phyloP scores from a whole-genome alignment of 2,888 invertebrate genomes.

The Trichogramma evanescens region DNA sequence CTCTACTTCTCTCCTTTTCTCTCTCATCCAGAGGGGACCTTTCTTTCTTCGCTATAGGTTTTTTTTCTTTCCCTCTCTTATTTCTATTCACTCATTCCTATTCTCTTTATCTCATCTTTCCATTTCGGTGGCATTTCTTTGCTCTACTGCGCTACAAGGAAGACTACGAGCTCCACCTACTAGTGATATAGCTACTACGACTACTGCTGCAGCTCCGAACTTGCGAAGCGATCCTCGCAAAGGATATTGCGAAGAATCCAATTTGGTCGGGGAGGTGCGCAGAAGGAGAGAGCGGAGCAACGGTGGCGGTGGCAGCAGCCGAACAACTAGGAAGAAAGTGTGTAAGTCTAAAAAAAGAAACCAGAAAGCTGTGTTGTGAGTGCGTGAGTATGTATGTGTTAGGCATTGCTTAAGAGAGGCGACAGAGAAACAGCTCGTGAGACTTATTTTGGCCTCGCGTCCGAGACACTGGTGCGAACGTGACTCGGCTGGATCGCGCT shows the following conservation, averaged over 20 bases:
- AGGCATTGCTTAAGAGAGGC: no score
- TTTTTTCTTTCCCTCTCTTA: background rate
- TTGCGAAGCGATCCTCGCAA: background rate
- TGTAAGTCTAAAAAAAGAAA: no score
- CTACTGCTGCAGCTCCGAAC: background rate
- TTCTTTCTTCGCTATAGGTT: background rate
- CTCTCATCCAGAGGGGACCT: background rate
- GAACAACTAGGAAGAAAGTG: no score
- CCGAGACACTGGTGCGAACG: no score
- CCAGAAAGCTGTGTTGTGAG: no score
- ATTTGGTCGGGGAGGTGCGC: constrained; percentile 7
- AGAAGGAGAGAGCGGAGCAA: background rate
- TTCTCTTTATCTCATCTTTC: background rate
- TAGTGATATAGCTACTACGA: background rate
- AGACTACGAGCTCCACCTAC: no score
- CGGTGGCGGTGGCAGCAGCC: no score
- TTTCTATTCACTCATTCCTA: background rate
- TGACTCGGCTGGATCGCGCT: no score
- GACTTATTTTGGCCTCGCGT: no score
- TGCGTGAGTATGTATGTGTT: no score
- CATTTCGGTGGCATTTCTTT: background rate
- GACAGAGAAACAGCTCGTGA: no score
- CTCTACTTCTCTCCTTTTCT: background rate
- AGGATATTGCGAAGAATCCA: constrained; percentile 18
- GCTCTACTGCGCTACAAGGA: no score